phyloP scores from a whole-genome alignment of 1,140 invertebrate genomes.

The Psilanteris sp. region DNA sequence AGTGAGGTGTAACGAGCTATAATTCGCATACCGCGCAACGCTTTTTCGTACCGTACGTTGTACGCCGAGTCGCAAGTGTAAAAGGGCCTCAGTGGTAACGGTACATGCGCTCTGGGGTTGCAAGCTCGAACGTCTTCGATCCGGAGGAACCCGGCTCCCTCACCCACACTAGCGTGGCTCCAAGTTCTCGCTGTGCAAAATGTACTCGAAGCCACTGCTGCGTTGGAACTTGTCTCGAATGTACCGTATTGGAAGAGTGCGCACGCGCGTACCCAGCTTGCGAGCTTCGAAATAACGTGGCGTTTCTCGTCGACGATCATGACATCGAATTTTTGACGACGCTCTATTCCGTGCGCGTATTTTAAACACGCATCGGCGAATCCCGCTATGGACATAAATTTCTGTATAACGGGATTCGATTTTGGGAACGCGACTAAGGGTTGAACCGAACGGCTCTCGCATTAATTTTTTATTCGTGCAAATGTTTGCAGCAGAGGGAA shows the following conservation, averaged over 20 bases:
- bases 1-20: no score
- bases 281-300: constrained; percentile 20
- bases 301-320: constrained; percentile 10
- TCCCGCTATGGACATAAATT: no score
- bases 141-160: constrained; percentile 54
- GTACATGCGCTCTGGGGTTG: constrained; percentile 59
- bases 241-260: constrained; percentile 16
- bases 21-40: neutral
- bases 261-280: constrained; percentile 32
- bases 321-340: neutral
- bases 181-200: constrained; percentile 48
- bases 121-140: constrained; percentile 64
- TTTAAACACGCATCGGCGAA: no score
- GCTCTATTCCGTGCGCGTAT: neutral
- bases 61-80: constrained; percentile 39
- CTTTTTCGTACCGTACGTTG: constrained; percentile 30
- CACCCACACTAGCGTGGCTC: constrained; percentile 19
- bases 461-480: no score
- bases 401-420: no score
- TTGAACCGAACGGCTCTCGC: no score
- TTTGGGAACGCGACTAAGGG: no score
- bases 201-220: constrained; percentile 2
- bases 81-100: constrained; percentile 36
- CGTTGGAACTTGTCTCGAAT: constrained; percentile 31
- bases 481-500: no score